These are phyloP conservation scores for Cheilosia variabilis DNA, from an alignment of 2,888 invertebrate genomes.

Conservation along the genomic window DNA sequence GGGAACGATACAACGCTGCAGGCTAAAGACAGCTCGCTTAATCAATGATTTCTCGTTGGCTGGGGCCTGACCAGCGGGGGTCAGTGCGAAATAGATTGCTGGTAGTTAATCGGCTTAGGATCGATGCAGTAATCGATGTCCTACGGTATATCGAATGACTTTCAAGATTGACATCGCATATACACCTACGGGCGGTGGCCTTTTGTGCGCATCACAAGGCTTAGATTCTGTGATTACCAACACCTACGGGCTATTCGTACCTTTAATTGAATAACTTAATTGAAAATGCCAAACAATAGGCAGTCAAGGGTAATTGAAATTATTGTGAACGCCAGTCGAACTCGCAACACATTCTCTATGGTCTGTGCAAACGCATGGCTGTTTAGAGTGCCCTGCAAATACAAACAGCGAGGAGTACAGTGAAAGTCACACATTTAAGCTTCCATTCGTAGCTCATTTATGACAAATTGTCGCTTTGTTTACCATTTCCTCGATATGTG, in stretches of 20 bases:
- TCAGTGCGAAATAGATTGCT: constrained; percentile 1
- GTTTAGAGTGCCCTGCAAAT: constrained; percentile 9
- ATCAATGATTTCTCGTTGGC: constrained; percentile 18
- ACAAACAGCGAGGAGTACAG: background rate
- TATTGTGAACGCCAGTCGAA: background rate
- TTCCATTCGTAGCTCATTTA: background rate
- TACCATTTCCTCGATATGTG: constrained; percentile 4
- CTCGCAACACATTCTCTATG: background rate
- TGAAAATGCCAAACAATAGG: background rate
- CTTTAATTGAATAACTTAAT: background rate
- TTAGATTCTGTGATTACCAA: background rate
- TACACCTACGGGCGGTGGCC: too few species aligned
- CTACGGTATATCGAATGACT: background rate
- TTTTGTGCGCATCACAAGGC: too few species aligned
- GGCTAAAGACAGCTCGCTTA: constrained; percentile 24
- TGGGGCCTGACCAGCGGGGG: background rate
- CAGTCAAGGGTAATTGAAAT: constrained; percentile 3
- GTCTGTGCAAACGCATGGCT: background rate
- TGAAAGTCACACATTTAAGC: constrained; percentile 5
- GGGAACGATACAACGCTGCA: background rate
- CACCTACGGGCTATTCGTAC: background rate
- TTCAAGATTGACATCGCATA: too few species aligned
- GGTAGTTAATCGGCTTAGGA: background rate
- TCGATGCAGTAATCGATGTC: background rate
- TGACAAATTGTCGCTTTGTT: constrained; percentile 12